Base-by-base conservation (phyloP, 2,888 invertebrate genomes). In the Ischnus inquisitorius region DNA sequence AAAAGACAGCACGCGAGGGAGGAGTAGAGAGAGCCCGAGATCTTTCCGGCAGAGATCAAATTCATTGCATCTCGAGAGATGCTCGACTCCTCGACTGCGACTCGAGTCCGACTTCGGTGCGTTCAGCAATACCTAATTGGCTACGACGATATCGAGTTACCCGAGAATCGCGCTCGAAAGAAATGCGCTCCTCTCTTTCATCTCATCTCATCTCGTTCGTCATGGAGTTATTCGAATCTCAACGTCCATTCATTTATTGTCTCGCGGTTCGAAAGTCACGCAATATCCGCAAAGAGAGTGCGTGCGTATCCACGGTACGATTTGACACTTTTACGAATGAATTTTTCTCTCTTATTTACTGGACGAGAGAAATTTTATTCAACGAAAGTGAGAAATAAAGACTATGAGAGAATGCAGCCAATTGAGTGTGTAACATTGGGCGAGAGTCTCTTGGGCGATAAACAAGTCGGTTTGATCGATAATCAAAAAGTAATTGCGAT, bases 61-160 rank as follows among this genome's bases (percentile, higher is more conserved):
- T 88, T 83, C 82, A 87, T 88, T 83, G 80, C 25, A 19, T 41
- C 57, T 83, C 67, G 60, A 19, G 60, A 14, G 8, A 22, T 39
- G 74, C 68, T 75, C 57, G 72, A 67, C 25, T 34, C 34, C 22
- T 10, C 54, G 54, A 54, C 22, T 19, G 54, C 54, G 54, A 54
- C 19, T 54, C 22, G 19, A 22, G 54, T 22, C 54, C 54, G 54
- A 54, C 54, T 54, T n/a, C 54, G 19, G 54, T 10, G 54, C 71
- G 51, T 51, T 57, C 76, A 46, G 69, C 80, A 81, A 87, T 87
- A 87, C 12, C 54, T 54, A 54, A 83, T 85, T 83, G 77, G 75
- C 41, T 48, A 54, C 54, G 78, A 41, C 75, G 69, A 83, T 67
- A 80, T 83, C 80, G 75, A 69, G 83, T 88, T 84, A 78, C 85